Conservation (phyloP, 1,140 invertebrate genomes). For the Acromyrmex charruanus region DNA sequence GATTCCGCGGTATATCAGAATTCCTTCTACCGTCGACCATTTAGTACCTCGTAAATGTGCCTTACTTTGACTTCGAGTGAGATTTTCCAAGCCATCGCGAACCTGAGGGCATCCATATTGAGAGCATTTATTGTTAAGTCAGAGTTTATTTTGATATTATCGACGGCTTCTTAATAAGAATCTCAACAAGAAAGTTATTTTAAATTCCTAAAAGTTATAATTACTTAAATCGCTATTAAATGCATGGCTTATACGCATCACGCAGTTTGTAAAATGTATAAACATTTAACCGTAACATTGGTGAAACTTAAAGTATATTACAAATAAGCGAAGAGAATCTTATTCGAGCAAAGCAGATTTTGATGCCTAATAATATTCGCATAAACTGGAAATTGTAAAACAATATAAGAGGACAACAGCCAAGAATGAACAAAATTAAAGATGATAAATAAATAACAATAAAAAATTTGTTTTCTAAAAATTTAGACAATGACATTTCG, state of each 20-base stretch:
- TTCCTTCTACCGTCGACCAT: conserved; percentile 45
- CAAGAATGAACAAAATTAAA: no score
- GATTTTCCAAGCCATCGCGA: conserved; percentile 30
- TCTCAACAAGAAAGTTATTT: background rate
- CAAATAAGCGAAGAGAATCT: no score
- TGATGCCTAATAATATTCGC: no score
- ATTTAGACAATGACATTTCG: no score
- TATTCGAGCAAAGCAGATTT: no score
- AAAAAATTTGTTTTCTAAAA: no score
- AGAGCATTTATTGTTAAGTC: conserved; percentile 19
- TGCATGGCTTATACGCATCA: background rate
- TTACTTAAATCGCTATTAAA: background rate
- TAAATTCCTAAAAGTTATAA: background rate
- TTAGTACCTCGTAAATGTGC: conserved; percentile 59
- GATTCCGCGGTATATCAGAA: conserved; percentile 60
- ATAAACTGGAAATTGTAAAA: no score
- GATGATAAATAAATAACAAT: no score
- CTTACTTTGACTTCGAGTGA: conserved; percentile 44
- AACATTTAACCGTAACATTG: background rate
- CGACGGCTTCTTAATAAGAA: background rate
- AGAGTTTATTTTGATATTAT: conserved; percentile 20
- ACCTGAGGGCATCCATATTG: conserved; percentile 6
- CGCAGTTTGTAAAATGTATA: background rate
- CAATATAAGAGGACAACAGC: no score
- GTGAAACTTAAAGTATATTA: no score